Conservation (phyloP, 2,113 vertebrate species). For the Coptodon bakossiorum region DNA sequence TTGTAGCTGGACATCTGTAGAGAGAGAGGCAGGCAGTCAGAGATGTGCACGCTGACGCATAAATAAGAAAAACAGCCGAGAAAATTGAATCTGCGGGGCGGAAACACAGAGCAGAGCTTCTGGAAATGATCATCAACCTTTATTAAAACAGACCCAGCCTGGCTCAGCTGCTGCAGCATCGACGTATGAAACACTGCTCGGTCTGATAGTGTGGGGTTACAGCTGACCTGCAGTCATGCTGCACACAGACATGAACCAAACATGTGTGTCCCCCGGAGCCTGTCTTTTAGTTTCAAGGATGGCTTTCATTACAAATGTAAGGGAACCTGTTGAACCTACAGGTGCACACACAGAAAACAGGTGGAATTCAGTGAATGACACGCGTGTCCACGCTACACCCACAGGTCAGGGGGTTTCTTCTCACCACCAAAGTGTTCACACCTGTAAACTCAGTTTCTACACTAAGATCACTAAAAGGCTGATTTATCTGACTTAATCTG, state of each 20-base stretch:
- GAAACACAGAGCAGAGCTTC: not conserved
- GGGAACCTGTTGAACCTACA: not conserved
- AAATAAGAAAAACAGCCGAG: not conserved
- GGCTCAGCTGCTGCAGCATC: not conserved
- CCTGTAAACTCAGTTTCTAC: not conserved
- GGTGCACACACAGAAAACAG: not conserved
- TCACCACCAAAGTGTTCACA: no score
- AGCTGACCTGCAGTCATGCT: not conserved
- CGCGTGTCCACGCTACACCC: not conserved
- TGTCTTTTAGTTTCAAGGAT: not conserved
- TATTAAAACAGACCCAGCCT: not conserved
- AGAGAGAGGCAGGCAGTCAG: not conserved
- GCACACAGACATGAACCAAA: not conserved
- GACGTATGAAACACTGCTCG: not conserved
- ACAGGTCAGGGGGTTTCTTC: not conserved
- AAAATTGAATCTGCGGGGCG: not conserved
- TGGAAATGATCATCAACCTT: not conserved
- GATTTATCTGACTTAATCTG: not conserved
- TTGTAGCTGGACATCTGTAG: slow-evolving; percentile 93
- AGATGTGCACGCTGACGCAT: not conserved
- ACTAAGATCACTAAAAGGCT: not conserved
- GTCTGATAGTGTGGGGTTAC: not conserved
- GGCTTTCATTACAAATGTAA: not conserved
- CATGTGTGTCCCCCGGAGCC: not conserved
- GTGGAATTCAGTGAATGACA: not conserved